Evolutionary conservation across 2,113 vertebrate species (phyloP).

Genomic region (Chionodraco myersi): DNA sequence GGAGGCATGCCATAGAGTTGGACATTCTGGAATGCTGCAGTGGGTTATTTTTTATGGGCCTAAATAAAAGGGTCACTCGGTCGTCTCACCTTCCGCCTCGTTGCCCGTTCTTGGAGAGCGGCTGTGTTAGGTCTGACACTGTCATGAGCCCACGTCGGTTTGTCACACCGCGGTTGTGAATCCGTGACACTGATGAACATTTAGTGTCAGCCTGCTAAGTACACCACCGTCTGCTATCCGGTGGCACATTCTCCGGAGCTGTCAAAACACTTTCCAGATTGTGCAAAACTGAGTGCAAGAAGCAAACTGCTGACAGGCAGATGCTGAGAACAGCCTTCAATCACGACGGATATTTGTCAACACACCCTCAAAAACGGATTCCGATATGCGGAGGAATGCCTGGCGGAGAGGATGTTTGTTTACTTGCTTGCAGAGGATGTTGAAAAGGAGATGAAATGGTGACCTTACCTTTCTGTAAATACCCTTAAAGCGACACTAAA

Average conservation of each 20-base stretch:
- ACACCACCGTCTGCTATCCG: slow-evolving; percentile 47
- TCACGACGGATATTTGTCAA: slow-evolving; percentile 21
- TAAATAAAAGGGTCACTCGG: slow-evolving; percentile 7
- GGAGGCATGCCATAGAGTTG: background rate
- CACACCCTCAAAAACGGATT: slow-evolving; percentile 20
- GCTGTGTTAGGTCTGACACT: slow-evolving; percentile 32
- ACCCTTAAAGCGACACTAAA: background rate
- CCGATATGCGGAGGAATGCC: slow-evolving; percentile 5
- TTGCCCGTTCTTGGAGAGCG: slow-evolving; percentile 11
- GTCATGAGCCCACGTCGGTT: slow-evolving; percentile 3
- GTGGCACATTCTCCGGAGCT: slow-evolving; percentile 51
- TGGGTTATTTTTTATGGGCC: background rate
- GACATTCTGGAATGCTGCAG: slow-evolving; percentile 1
- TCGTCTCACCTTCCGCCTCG: background rate
- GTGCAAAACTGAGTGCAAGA: slow-evolving; percentile 41
- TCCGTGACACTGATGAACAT: slow-evolving; percentile 56
- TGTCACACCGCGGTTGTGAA: slow-evolving; percentile 35
- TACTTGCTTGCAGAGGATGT: slow-evolving; percentile 28
- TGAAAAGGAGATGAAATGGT: slow-evolving; percentile 22
- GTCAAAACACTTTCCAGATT: slow-evolving; percentile 63
- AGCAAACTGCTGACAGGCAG: slow-evolving; percentile 27
- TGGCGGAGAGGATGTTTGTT: slow-evolving; percentile 31
- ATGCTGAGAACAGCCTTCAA: slow-evolving; percentile 36
- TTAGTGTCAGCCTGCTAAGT: slow-evolving; percentile 56
- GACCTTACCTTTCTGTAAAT: slow-evolving; percentile 30